Evolutionary conservation across 2,797 vertebrate genomes (phyloP), one percentile per base, ranked within the genome.

Genomic region (Lacerta agilis): DNA sequence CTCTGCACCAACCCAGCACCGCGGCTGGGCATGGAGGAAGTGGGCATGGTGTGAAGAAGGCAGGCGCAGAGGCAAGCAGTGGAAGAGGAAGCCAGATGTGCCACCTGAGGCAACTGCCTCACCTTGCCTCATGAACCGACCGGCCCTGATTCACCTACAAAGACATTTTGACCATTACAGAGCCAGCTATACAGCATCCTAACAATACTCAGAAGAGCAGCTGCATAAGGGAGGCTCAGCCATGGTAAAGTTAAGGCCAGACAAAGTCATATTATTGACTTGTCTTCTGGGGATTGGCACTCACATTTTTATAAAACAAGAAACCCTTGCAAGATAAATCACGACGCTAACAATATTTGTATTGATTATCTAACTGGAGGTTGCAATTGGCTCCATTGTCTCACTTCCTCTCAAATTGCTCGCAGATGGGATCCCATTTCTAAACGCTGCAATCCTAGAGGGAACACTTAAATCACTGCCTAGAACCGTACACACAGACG

Each of bases 301-400:
- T 85, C 92, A 90, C 89, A 61, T 89, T 94, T 94, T 95, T 93
- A 94, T 90, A 90, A 93, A 89, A 6, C 93, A 94, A 90, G 89
- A 89, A 6, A 33, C 83, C 83, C 80, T 88, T 8, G 49, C 87
- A 95, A 95, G 96, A 97, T 95, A 95, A 96, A 97, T 97, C 96
- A 96, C 94, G 91, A 82, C 95, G 94, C 95, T 97, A 94, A 97
- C 95, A 96, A 96, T 97, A 97, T 97, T 96, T 96, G 95, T 97
- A 97, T 97, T 96, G 97, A 97, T 97, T 95, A 96, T 95, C 96
- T 95, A 94, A 95, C 97, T 94, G 94, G 96, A 94, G 93, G 93
- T 94, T 91, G 96, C 93, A 90, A 69, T 94, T 87, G 89, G 94
- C 92, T 94, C 95, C 95, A 97, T 97, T 97, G 96, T 97, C 95